Evolutionary conservation across 2,113 vertebrate species (phyloP).

Genomic region (Nymphicus hollandicus): DNA sequence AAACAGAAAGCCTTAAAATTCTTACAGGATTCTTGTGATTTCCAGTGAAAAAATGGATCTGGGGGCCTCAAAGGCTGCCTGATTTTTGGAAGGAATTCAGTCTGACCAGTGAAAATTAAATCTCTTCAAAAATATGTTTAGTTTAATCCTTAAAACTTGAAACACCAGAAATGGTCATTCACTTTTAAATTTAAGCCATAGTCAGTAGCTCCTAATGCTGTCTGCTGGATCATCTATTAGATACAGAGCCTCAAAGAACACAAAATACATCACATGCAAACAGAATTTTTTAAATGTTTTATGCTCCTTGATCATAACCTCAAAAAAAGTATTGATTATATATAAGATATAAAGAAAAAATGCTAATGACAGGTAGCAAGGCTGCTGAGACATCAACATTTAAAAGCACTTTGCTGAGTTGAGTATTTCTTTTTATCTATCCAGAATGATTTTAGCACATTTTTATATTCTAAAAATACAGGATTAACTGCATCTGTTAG

Average conservation of each 20-base stretch:
- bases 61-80: background rate
- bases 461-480: constrained; percentile 22
- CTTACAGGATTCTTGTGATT: background rate
- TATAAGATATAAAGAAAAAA: constrained; percentile 7
- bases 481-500: constrained; percentile 14
- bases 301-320: constrained; percentile 28
- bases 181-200: background rate
- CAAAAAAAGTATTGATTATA: constrained; percentile 21
- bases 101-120: background rate
- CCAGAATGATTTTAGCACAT: background rate
- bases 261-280: background rate
- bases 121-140: background rate
- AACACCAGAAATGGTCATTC: background rate
- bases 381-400: constrained; percentile 32
- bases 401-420: background rate
- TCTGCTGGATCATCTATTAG: background rate
- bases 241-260: background rate
- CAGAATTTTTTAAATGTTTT: background rate
- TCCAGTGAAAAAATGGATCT: background rate
- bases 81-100: background rate
- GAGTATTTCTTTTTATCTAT: constrained; percentile 8
- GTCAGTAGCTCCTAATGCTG: background rate
- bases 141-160: background rate
- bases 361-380: background rate
- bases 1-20: background rate